These are phyloP conservation scores for Rhodeus uyekii DNA, from an alignment of 2,797 vertebrate genomes.

Conservation along the genomic window DNA sequence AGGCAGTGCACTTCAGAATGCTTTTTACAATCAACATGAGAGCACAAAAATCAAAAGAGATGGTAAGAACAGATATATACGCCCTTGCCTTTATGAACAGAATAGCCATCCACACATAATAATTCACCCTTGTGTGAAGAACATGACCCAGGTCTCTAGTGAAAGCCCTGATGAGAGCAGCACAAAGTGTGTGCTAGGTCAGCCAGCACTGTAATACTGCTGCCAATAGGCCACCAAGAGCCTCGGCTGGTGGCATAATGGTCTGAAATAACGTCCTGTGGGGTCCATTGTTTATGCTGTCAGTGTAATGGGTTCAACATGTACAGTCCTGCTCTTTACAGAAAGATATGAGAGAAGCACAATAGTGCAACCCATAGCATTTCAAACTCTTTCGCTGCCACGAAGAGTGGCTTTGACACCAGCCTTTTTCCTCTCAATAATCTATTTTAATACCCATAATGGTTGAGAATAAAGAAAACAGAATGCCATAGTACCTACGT, in stretches of 20 bases:
- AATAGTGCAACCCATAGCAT: constrained; percentile 3
- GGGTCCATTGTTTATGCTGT: constrained; percentile 32
- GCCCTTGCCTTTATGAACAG: neutral
- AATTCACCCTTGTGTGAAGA: constrained; percentile 7
- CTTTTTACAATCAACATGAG: constrained; percentile 29
- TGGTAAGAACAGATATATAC: neutral
- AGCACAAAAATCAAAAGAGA: constrained; percentile 31
- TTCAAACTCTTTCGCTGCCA: constrained; percentile 8
- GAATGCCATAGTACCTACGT: neutral
- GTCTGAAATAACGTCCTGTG: constrained; percentile 1
- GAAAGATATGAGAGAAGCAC: neutral
- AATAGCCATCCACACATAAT: constrained; percentile 32
- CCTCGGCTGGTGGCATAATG: constrained; percentile 20
- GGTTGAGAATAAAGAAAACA: constrained; percentile 11
- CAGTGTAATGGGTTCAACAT: constrained; percentile 15
- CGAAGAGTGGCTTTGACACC: constrained; percentile 2
- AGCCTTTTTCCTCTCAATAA: neutral
- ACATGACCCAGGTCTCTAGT: neutral
- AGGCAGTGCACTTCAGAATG: constrained; percentile 1
- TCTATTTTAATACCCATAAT: constrained; percentile 11
- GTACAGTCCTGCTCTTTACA: constrained; percentile 25
- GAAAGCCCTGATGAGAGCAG: constrained; percentile 17
- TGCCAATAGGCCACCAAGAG: constrained; percentile 19
- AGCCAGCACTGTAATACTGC: constrained; percentile 1
- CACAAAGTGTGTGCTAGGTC: constrained; percentile 7